phyloP scores from a whole-genome alignment of 1,140 invertebrate genomes.

The Drosophila oshimai region DNA sequence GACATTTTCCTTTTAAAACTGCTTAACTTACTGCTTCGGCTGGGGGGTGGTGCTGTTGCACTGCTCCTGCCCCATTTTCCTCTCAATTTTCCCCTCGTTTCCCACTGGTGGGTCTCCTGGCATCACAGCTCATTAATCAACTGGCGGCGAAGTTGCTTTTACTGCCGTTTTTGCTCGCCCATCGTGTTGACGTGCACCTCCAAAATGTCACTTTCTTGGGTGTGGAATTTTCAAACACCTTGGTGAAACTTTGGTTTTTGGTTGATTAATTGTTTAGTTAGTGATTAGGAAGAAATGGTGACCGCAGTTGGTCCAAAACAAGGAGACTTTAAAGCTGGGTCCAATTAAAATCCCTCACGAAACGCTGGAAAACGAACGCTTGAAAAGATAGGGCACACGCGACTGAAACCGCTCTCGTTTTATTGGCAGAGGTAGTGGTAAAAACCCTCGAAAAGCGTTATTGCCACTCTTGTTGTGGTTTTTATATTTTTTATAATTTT shows the following conservation, averaged over 20 bases:
- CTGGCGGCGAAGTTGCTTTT: conserved; percentile 34
- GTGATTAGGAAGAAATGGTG: conserved; percentile 43
- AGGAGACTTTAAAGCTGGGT: conserved; percentile 6
- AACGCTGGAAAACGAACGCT: conserved; percentile 10
- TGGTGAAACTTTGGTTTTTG: conserved; percentile 51
- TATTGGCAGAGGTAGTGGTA: conserved; percentile 45
- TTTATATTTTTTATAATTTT: not conserved
- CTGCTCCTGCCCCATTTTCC: not conserved
- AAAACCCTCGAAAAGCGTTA: conserved; percentile 59
- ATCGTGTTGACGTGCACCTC: conserved; percentile 63
- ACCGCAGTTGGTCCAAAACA: not conserved
- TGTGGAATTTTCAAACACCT: conserved; percentile 29
- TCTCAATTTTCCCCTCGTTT: not conserved
- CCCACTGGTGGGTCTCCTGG: conserved; percentile 25
- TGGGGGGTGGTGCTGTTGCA: conserved; percentile 11
- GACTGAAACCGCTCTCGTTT: not conserved
- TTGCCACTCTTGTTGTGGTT: conserved; percentile 62
- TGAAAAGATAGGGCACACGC: conserved; percentile 34
- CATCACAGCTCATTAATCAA: conserved; percentile 74
- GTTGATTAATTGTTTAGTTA: conserved; percentile 76
- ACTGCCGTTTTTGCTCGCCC: conserved; percentile 11
- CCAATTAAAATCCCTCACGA: conserved; percentile 42
- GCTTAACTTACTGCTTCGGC: conserved; percentile 44
- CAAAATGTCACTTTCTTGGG: conserved; percentile 65
- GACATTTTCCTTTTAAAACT: conserved; percentile 45